Conservation (phyloP, 2,888 invertebrate species). For the Lochmaea capreae region DNA sequence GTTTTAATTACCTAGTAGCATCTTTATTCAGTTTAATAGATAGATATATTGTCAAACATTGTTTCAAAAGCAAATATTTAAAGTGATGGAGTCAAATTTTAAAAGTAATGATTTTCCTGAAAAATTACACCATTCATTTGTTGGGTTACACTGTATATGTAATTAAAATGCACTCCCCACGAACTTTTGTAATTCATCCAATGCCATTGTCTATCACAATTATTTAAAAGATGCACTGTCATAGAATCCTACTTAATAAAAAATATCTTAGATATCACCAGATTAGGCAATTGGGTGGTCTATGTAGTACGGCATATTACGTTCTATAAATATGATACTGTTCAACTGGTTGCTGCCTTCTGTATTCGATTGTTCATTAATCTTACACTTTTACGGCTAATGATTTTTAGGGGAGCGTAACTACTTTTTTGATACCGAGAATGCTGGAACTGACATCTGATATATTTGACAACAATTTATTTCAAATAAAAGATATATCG, state of each 20-base stretch:
- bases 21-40: too few relatives aligned
- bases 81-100: too few relatives aligned
- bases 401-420: slow-evolving; percentile 4
- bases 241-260: slow-evolving; percentile 25
- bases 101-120: too few relatives aligned
- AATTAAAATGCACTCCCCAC: neutral
- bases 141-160: neutral
- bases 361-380: slow-evolving; percentile 14
- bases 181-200: neutral
- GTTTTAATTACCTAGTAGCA: too few relatives aligned
- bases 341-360: slow-evolving; percentile 11
- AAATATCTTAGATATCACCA: slow-evolving; percentile 25
- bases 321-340: slow-evolving; percentile 8
- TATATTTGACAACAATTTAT: neutral
- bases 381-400: slow-evolving; percentile 7
- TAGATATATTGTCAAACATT: too few relatives aligned
- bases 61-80: too few relatives aligned
- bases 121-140: neutral
- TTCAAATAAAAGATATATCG: neutral
- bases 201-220: slow-evolving; percentile 10
- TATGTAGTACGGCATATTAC: slow-evolving; percentile 2
- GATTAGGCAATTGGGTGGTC: slow-evolving; percentile 29
- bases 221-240: slow-evolving; percentile 23
- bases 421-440: neutral
- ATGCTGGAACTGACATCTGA: neutral